Conservation (phyloP, 2,113 vertebrate species). For the Nycticebus coucang region DNA sequence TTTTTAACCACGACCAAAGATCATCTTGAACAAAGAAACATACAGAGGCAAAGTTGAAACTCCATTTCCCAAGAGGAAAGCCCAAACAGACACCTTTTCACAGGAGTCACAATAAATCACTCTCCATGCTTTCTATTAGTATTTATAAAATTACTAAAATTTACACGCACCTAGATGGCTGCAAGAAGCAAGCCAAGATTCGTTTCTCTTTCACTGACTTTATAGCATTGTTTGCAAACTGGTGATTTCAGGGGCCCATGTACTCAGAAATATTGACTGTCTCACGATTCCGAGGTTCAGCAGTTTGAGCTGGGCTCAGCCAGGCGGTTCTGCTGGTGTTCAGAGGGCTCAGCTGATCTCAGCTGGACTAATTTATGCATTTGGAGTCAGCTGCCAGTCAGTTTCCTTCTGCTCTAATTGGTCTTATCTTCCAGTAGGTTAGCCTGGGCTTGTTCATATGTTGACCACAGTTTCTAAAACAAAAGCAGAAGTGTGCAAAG, state of each 20-base stretch:
- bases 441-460: background rate
- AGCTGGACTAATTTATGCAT: background rate
- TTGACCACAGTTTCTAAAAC: background rate
- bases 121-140: background rate
- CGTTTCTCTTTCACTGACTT: background rate
- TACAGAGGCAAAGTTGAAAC: background rate
- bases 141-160: background rate
- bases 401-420: fast-evolving
- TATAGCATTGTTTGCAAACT: background rate
- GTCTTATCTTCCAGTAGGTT: background rate
- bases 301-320: background rate
- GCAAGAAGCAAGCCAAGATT: background rate
- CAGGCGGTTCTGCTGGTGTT: background rate
- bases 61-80: background rate
- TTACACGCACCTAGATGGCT: too few species aligned
- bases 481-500: background rate
- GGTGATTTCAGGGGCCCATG: background rate
- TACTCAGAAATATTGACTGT: background rate
- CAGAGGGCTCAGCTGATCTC: background rate
- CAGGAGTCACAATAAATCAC: background rate
- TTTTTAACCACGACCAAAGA: background rate
- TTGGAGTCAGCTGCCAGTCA: background rate
- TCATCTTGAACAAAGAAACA: background rate
- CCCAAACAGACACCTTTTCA: background rate
- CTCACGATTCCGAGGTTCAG: background rate